Evolutionary conservation across 2,113 vertebrate species (phyloP), one percentile per base, ranked within the genome.

Genomic region (Erinaceus europaeus): DNA sequence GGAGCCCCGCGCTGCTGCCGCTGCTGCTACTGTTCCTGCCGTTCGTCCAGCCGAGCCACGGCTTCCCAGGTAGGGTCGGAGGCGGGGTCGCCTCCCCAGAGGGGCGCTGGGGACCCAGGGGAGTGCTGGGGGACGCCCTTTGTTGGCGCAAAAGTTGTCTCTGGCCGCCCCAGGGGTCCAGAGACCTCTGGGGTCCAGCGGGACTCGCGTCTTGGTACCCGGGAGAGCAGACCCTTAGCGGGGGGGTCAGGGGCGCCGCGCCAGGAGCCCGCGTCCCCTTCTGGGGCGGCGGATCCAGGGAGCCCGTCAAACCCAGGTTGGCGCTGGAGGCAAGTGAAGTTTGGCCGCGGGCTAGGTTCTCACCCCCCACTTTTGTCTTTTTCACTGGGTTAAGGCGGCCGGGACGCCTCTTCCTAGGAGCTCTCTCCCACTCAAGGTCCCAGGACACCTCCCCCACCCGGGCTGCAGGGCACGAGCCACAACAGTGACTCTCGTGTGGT

Each of bases 41-140:
- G 36, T 29, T 29, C 3, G 42, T 93, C 67, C 85, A 48, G 23
- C 68, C 20, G 25, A 89, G 92, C 90, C 68, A 48, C 5, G 84
- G 93, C 61, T 91, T 94, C 64, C 93, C 94, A 96, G 96, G 96
- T 96, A 95, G 82, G 92, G 65, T 52, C 13, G 8, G 64, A 71
- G 84, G 62, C 29, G n/a, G 88, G 85, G 74, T 48, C 72, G 64
- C 59, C 53, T 78, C 48, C 48, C 4, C 9, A 18, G 17, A 42
- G 23, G 38, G 50, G 18, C 65, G 9, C 14, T 3, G n/a, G 59
- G 68, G 42, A 64, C 40, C 17, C 69, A 20, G 34, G 67, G 69
- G 72, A 29, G 61, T 34, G 68, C 38, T 9, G 2, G 68, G 64
- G 76, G 53, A 15, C 11, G 13, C 11, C 81, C 74, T 81, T 95